A percentile compares a stretch with the other conserved stretches of the same genome.
Conservation (phyloP, 2,888 invertebrate species). For the Selenia dentaria region DNA sequence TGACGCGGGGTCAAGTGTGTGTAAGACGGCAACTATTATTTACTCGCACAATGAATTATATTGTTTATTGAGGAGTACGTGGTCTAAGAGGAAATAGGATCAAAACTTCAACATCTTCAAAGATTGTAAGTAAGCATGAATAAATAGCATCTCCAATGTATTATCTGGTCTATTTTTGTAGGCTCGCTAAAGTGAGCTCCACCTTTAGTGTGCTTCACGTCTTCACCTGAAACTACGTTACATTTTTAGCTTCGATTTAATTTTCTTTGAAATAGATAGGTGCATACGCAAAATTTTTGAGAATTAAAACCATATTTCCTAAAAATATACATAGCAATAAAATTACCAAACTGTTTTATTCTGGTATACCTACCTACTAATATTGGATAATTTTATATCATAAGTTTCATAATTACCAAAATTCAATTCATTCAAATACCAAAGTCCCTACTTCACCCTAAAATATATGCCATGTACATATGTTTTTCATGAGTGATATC, state of each 20-base stretch:
- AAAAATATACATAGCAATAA: no score
- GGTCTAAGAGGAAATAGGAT: slow-evolving; percentile 4
- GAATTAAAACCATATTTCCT: no score
- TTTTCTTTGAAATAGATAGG: not conserved
- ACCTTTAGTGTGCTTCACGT: slow-evolving; percentile 1
- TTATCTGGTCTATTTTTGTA: slow-evolving; percentile 5
- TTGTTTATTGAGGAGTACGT: slow-evolving; percentile 4
- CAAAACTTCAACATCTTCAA: slow-evolving; percentile 2
- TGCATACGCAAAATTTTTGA: no score
- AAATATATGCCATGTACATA: no score
- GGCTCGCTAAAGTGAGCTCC: not conserved
- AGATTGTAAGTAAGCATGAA: slow-evolving; percentile 13
- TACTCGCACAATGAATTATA: slow-evolving; percentile 13
- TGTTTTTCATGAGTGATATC: no score
- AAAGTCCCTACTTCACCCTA: no score
- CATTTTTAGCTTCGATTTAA: not conserved
- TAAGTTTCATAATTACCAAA: no score
- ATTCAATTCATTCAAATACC: no score
- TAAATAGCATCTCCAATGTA: not conserved
- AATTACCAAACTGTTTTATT: no score
- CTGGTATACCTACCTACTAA: no score
- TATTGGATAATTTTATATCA: no score
- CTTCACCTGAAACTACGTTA: not conserved
- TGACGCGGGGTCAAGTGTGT: slow-evolving; percentile 49
- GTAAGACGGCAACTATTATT: slow-evolving; percentile 48